Percentiles rank a stretch among this genome's conserved stretches.
phyloP scores from a whole-genome alignment of 2,113 vertebrate species.

The Limnothrissa miodon region DNA sequence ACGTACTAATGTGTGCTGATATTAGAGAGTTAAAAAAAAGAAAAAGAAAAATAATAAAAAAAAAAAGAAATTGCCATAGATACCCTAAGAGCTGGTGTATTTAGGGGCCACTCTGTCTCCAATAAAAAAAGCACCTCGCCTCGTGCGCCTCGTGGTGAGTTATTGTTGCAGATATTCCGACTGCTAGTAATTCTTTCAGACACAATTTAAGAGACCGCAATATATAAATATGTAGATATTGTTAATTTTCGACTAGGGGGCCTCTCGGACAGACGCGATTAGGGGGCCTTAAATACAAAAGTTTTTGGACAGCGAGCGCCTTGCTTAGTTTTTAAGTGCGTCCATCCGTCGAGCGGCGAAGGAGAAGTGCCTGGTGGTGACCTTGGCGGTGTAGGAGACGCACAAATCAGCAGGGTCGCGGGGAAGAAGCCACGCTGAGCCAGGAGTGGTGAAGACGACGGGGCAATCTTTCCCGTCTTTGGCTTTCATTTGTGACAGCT shows the following conservation, averaged over 20 bases:
- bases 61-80: not conserved
- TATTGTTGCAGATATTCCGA: constrained; percentile 71
- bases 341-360: constrained; percentile 33
- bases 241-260: constrained; percentile 63
- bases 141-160: constrained; percentile 63
- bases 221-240: constrained; percentile 74
- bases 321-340: constrained; percentile 60
- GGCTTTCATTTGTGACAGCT: constrained; percentile 50
- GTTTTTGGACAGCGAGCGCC: constrained; percentile 54
- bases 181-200: constrained; percentile 73
- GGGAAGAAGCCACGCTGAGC: not conserved
- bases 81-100: constrained; percentile 55
- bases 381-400: constrained; percentile 23
- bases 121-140: constrained; percentile 72
- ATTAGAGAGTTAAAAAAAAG: constrained; percentile 71
- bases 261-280: constrained; percentile 50
- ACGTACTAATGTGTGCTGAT: constrained; percentile 73
- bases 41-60: constrained; percentile 38
- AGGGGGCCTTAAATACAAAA: constrained; percentile 59
- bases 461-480: not conserved
- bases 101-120: constrained; percentile 61
- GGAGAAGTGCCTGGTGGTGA: constrained; percentile 41
- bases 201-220: constrained; percentile 69
- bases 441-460: not conserved
- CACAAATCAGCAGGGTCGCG: constrained; percentile 54